Percentiles rank a stretch among this genome's conserved stretches.
These are phyloP conservation scores for Probaryconus sp. DNA, from an alignment of 1,140 invertebrate species.

Conservation along the genomic window DNA sequence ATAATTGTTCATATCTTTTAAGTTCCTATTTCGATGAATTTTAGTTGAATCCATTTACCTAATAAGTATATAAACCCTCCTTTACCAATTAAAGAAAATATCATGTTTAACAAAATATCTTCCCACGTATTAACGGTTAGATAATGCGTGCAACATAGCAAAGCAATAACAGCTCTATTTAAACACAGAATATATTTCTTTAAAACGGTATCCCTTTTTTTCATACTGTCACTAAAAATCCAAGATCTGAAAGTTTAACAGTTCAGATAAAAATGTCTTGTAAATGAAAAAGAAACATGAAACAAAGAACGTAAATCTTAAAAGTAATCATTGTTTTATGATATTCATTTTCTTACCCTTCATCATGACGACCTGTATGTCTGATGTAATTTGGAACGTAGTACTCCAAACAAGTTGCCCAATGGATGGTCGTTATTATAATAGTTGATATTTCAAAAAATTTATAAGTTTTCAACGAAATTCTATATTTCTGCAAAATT, in stretches of 20 bases:
- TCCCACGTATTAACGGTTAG: slow-evolving; percentile 62
- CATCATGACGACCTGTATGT: slow-evolving; percentile 6
- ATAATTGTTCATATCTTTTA: slow-evolving; percentile 9
- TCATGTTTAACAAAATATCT: slow-evolving; percentile 69
- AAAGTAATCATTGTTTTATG: too few relatives aligned
- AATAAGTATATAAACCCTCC: slow-evolving; percentile 70
- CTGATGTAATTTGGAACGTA: slow-evolving; percentile 58
- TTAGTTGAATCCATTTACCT: slow-evolving; percentile 49
- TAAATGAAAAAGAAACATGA: too few relatives aligned
- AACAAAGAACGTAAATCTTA: not conserved
- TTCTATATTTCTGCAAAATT: slow-evolving; percentile 65
- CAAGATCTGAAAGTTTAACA: slow-evolving; percentile 65
- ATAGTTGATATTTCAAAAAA: slow-evolving; percentile 60
- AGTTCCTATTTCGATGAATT: not conserved
- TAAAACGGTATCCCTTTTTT: slow-evolving; percentile 35
- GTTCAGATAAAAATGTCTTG: too few relatives aligned
- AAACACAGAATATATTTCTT: slow-evolving; percentile 67
- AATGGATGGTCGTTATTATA: slow-evolving; percentile 64
- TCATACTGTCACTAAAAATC: slow-evolving; percentile 64
- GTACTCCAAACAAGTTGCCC: slow-evolving; percentile 71
- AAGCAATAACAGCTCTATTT: slow-evolving; percentile 67
- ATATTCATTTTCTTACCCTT: slow-evolving; percentile 14
- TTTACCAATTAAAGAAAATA: slow-evolving; percentile 66
- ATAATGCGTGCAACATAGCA: slow-evolving; percentile 67
- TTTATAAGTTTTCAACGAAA: slow-evolving; percentile 65